A percentile compares a stretch with the other conserved stretches of the same genome.
Conservation (phyloP, 2,113 vertebrate species). For the Cnemophilus loriae region DNA sequence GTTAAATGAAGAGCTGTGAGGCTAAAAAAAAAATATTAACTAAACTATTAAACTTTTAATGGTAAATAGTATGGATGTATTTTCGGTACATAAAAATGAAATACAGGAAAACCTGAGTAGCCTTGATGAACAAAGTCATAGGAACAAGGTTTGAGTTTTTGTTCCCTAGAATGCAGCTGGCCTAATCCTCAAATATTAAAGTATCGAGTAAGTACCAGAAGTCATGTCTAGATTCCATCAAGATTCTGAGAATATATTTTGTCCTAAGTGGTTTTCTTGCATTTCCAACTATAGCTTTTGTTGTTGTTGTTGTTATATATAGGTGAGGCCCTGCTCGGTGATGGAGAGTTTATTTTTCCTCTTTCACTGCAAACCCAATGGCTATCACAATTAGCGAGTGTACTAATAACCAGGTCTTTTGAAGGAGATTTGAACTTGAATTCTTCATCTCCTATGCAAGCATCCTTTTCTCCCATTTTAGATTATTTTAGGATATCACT, state of each 20-base stretch:
- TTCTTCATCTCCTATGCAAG: background rate
- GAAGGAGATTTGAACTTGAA: background rate
- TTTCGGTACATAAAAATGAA: background rate
- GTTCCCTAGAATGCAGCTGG: background rate
- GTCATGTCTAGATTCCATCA: background rate
- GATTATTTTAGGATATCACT: background rate
- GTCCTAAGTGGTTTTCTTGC: background rate
- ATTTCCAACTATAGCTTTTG: background rate
- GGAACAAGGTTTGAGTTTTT: background rate
- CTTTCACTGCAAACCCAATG: background rate
- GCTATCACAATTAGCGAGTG: background rate
- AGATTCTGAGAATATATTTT: background rate
- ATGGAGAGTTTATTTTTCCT: background rate
- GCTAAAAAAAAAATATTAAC: background rate
- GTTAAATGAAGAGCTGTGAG: background rate
- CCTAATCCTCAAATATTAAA: background rate
- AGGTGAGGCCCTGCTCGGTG: fast-evolving
- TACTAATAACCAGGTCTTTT: background rate
- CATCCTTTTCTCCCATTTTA: background rate
- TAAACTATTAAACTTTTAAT: background rate
- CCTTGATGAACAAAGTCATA: background rate
- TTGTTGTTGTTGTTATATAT: background rate
- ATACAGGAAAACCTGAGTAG: background rate
- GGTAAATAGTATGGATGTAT: background rate
- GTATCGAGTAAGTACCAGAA: background rate